Evolutionary conservation across 2,888 invertebrate genomes (phyloP), one percentile per base, ranked within the genome.

Genomic region (Cryptocephalus primarius): DNA sequence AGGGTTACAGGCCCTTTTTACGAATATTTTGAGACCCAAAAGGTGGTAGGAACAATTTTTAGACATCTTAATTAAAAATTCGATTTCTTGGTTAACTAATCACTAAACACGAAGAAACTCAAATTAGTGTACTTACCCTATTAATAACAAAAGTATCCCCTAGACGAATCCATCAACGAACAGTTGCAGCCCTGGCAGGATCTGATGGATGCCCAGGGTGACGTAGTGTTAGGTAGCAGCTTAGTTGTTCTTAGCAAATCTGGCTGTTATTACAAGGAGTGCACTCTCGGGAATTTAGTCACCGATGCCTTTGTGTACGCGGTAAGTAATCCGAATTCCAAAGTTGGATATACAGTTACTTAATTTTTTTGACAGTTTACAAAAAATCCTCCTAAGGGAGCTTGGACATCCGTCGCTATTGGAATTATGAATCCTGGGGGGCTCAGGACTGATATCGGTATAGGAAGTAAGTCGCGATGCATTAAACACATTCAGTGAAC

Each of bases 241-340:
- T 44, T 60, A 11, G 64, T 64, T 1, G 43, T 46, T 10, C 63
- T 89, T 34, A 74, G 72, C 34, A 65, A 67, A 0, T 60, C 64
- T 1, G 87, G 87, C 55, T 61, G 76, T 1, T 68, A 53, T 34
- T 42, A 69, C 9, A 60, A 59, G 0, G 88, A 89, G 65, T 89
- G 88, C 59, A 84, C 82, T 58, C 67, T 88, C 42, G 89, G 87
- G 31, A 82, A 79, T 62, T 77, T 85, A 31, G 73, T 85, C 43
- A 76, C 84, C 33, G 87, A 88, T 53, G 80, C 87, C 0, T 79
- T 82, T 70, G 71, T 86, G 50, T 71, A 82, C 60, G 61, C 74
- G 46, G 85, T 84, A 65, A 69, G 77, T 55, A 4, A 4, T 4
- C 22, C 22, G 6, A 4, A 22, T 22, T 6, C 22, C 6, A n/a